phyloP scores from a whole-genome alignment of 2,888 invertebrate genomes.

The Halictus ligatus region DNA sequence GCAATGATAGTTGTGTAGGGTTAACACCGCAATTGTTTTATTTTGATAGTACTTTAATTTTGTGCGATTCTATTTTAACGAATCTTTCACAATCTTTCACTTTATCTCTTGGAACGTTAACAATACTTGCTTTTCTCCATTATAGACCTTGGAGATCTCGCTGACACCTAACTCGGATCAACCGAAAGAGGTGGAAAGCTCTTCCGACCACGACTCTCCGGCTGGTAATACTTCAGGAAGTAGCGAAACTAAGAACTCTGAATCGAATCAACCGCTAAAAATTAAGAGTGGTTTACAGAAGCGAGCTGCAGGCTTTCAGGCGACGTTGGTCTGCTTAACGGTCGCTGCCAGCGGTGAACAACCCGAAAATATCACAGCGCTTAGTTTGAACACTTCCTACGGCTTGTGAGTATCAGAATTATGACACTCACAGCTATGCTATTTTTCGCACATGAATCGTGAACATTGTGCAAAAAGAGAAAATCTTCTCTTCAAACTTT shows the following conservation, averaged over 20 bases:
- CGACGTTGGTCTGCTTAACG: constrained; percentile 96
- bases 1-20: neutral
- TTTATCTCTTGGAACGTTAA: neutral
- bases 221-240: constrained; percentile 85
- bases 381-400: constrained; percentile 97
- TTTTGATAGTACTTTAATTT: neutral
- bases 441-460: too few species aligned
- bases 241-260: constrained; percentile 83
- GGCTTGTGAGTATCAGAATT: constrained; percentile 92
- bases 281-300: constrained; percentile 92
- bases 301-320: constrained; percentile 98
- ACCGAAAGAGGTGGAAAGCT: constrained; percentile 91
- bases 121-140: neutral
- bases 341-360: constrained; percentile 91
- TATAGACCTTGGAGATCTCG: constrained; percentile 94
- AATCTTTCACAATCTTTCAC: too few species aligned
- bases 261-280: constrained; percentile 86
- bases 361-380: constrained; percentile 94
- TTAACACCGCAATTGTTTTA: neutral
- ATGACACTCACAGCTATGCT: too few species aligned
- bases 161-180: constrained; percentile 89
- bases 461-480: too few species aligned
- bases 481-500: too few species aligned
- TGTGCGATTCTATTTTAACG: neutral
- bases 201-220: constrained; percentile 92